A percentile compares a stretch with the other conserved stretches of the same genome.
Conservation (phyloP, 1,140 invertebrate genomes). For the Drosophila subobscura region DNA sequence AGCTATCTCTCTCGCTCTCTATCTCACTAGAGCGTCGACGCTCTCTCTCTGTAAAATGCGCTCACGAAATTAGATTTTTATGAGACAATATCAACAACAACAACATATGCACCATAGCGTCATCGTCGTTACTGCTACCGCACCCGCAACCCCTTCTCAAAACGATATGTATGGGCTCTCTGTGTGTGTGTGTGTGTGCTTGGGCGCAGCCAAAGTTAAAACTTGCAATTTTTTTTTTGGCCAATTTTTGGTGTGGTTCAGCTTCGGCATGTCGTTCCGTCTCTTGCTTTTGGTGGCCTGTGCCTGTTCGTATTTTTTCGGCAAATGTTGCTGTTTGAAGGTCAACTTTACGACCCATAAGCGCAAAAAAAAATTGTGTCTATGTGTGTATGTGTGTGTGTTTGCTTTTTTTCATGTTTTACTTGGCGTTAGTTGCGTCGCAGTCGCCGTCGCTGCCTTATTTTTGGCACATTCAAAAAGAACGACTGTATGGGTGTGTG, state of each 20-base stretch:
- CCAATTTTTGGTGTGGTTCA: constrained; percentile 62
- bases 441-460: constrained; percentile 56
- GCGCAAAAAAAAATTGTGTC: constrained; percentile 30
- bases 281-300: constrained; percentile 26
- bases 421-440: constrained; percentile 78
- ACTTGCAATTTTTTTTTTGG: constrained; percentile 78
- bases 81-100: constrained; percentile 69
- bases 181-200: constrained; percentile 47
- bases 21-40: constrained; percentile 5
- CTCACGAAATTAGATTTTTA: constrained; percentile 77
- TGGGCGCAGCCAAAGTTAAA: constrained; percentile 79
- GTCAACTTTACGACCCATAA: constrained; percentile 84
- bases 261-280: constrained; percentile 40
- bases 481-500: constrained; percentile 16
- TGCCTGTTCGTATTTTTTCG: constrained; percentile 67
- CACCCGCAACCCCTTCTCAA: constrained; percentile 3
- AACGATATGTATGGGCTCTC: background rate
- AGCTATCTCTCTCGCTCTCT: constrained; percentile 40
- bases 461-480: constrained; percentile 73
- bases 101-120: constrained; percentile 73
- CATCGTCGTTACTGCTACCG: constrained; percentile 54
- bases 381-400: constrained; percentile 21
- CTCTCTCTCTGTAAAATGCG: constrained; percentile 68
- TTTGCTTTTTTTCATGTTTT: constrained; percentile 33
- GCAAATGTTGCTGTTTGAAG: constrained; percentile 82